Base-by-base conservation (phyloP, 2,113 vertebrate species). In the Apodemus speciosus region DNA sequence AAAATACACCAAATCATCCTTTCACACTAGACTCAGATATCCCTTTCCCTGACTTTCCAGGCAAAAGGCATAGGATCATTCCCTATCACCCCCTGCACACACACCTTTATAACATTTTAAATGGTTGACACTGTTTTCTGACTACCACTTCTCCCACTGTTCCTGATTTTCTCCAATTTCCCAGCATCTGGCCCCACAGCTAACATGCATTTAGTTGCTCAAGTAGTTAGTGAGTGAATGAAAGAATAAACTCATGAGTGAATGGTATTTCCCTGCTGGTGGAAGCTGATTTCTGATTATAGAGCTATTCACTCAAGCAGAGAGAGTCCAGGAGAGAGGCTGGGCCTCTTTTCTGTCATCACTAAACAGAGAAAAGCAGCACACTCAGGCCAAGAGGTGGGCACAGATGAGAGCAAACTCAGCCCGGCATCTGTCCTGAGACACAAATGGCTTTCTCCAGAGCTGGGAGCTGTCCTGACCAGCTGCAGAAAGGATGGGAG, bases 341-440 rank as follows among this genome's bases (percentile, higher is more conserved):
- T 40, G 32, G 16, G 30, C 62, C 9, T 91, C 38, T 77, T 60
- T n/a, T 92, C 49, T 49, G 30, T 27, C 77, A 72, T 2, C n/a
- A 71, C n/a, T 32, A 56, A 66, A 75, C 38, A 68, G 75, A 76
- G 23, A 53, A 73, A 86, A 94, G 35, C n/a, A 35, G 32, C 53
- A 71, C 3, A 0, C 79, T 49, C 49, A 30, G 40, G 90, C 94
- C 95, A 97, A 95, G 97, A 97, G 97, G 92, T 92, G 96, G 97
- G 97, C 97, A 97, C 91, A 95, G 97, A 97, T 85, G 95, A 97
- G 95, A 97, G 97, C 96, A 97, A 95, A 89, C 95, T 94, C 0
- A 21, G 94, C 95, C 90, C 21, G 93, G 96, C 98, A 96, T 96
- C 96, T 94, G 96, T 96, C 96, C 95, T 94, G 96, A 97, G 97